A percentile compares a stretch with the other conserved stretches of the same genome.
Conservation (phyloP, 2,797 vertebrate genomes). For the Ptychobarbus kaznakovi region DNA sequence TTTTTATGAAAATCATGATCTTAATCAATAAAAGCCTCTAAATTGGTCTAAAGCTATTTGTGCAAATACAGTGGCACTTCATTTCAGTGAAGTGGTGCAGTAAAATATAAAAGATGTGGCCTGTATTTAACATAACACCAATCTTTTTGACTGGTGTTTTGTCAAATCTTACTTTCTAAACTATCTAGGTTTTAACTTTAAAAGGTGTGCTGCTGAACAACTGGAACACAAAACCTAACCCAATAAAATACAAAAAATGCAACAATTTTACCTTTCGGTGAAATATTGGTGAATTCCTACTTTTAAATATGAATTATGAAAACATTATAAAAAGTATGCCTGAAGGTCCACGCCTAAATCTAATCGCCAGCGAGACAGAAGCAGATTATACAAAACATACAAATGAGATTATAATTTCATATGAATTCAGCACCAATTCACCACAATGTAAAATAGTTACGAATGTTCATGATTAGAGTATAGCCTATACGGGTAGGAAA, state of each 20-base stretch:
- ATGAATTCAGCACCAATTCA: neutral
- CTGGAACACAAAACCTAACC: neutral
- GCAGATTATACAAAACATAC: neutral
- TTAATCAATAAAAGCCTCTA: neutral
- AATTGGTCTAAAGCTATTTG: neutral
- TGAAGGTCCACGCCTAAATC: neutral
- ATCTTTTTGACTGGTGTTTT: neutral
- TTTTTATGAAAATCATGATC: slow-evolving; percentile 17
- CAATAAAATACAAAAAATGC: neutral
- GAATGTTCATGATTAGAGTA: neutral
- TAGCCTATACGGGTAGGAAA: neutral
- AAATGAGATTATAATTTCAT: neutral
- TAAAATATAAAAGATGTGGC: neutral
- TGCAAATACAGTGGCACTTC: neutral
- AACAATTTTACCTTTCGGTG: no score
- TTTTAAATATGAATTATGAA: neutral
- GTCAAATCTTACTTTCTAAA: neutral
- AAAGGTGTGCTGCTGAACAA: no score
- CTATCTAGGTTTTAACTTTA: neutral
- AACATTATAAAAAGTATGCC: neutral
- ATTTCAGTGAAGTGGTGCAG: neutral
- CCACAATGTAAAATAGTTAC: neutral
- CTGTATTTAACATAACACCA: neutral
- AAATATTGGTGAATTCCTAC: neutral
- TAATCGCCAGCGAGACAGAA: neutral